These are phyloP conservation scores for Chymomyza amoena DNA, from an alignment of 2,888 invertebrate genomes.

Conservation along the genomic window DNA sequence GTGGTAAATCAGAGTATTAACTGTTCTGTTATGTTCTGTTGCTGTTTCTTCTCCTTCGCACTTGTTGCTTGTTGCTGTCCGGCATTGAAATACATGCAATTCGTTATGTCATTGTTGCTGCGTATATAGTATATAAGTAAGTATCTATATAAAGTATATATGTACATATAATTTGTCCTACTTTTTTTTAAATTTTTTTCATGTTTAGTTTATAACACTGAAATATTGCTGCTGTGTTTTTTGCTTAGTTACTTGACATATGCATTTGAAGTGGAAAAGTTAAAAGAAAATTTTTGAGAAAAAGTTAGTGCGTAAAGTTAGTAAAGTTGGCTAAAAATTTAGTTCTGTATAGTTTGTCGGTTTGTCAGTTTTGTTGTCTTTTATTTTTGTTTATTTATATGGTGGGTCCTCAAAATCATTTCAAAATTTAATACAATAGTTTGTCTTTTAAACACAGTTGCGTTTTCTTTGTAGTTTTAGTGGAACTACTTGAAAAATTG, in stretches of 20 bases:
- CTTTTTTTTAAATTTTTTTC: background rate
- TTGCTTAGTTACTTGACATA: background rate
- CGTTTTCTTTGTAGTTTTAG: too few species aligned
- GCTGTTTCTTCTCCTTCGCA: constrained; percentile 22
- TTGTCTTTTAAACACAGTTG: background rate
- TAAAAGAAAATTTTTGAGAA: background rate
- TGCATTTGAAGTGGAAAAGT: constrained; percentile 22
- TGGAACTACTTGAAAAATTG: too few species aligned
- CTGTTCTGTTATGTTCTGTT: constrained; percentile 40
- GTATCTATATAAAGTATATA: constrained; percentile 35
- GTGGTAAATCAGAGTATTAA: constrained; percentile 75
- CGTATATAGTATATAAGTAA: constrained; percentile 31
- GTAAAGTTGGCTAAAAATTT: background rate
- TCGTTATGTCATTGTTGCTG: constrained; percentile 30
- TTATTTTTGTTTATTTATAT: constrained; percentile 17
- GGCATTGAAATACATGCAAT: constrained; percentile 2
- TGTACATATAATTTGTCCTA: constrained; percentile 36
- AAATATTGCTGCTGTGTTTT: constrained; percentile 43
- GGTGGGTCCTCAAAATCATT: constrained; percentile 62
- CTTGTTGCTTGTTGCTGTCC: constrained; percentile 19
- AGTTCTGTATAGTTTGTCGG: background rate
- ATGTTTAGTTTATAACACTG: constrained; percentile 14
- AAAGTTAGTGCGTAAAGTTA: background rate
- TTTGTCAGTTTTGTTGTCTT: background rate
- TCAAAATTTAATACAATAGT: constrained; percentile 45